phyloP scores from a whole-genome alignment of 1,140 invertebrate species.

The Anoplolepis gracilipes region DNA sequence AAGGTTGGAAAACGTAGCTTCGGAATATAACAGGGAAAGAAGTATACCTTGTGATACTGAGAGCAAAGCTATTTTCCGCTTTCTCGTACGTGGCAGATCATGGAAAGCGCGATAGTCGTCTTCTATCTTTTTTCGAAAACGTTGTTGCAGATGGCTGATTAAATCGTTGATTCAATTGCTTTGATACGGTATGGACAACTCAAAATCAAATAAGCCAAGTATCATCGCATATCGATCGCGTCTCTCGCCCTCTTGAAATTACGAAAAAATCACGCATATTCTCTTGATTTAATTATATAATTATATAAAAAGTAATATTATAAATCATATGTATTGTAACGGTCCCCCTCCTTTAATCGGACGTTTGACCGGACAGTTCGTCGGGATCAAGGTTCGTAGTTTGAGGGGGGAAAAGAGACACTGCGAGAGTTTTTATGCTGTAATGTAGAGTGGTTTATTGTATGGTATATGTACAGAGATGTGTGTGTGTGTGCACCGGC shows the following conservation, averaged over 20 bases:
- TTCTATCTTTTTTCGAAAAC: slow-evolving; percentile 54
- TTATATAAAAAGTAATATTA: too few species aligned
- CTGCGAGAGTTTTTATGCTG: too few species aligned
- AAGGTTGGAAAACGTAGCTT: slow-evolving; percentile 40
- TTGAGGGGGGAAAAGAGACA: too few species aligned
- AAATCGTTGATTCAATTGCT: slow-evolving; percentile 8
- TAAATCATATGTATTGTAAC: neutral
- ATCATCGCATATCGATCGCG: neutral
- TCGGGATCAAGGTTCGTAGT: too few species aligned
- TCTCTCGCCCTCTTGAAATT: neutral
- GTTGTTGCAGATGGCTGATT: slow-evolving; percentile 35
- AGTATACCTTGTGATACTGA: slow-evolving; percentile 20
- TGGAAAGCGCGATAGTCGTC: slow-evolving; percentile 38
- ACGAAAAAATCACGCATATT: neutral
- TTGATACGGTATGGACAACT: neutral
- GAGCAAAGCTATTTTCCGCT: slow-evolving; percentile 30
- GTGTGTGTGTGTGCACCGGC: too few species aligned
- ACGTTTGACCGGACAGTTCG: too few species aligned
- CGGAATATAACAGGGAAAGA: slow-evolving; percentile 37
- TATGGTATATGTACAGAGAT: too few species aligned
- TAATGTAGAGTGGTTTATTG: too few species aligned
- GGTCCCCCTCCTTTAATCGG: too few species aligned
- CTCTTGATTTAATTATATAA: neutral
- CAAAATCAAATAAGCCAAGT: neutral
- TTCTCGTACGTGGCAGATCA: slow-evolving; percentile 52